Conservation (phyloP, 2,113 vertebrate species). For the Aegithalos caudatus region DNA sequence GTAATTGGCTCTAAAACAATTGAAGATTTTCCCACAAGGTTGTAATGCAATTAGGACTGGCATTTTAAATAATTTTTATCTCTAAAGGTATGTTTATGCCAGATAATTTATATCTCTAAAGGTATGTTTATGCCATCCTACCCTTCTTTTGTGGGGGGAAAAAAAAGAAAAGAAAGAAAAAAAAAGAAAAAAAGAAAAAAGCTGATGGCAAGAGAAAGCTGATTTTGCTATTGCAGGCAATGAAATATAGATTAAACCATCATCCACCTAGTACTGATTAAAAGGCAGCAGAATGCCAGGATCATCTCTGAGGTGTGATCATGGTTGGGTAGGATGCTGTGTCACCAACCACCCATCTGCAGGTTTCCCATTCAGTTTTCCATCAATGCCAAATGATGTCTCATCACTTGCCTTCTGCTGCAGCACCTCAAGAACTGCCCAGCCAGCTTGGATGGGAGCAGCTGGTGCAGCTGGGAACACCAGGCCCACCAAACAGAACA, state of each 20-base stretch:
- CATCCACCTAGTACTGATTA: not conserved
- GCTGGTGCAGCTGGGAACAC: not conserved
- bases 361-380: not conserved
- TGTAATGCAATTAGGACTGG: conserved; percentile 33
- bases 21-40: conserved; percentile 28
- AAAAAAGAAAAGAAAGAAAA: not conserved
- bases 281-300: not conserved
- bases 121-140: not conserved
- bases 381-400: not conserved
- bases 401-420: not conserved
- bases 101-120: conserved; percentile 10
- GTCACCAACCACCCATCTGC: conserved; percentile 25
- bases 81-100: conserved; percentile 17
- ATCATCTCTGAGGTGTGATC: not conserved
- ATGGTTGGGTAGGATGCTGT: not conserved
- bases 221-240: not conserved
- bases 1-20: conserved; percentile 39
- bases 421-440: not conserved
- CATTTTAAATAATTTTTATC: not conserved
- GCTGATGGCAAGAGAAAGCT: not conserved
- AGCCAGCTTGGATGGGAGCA: not conserved
- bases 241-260: not conserved
- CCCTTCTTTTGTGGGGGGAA: not conserved
- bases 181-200: not conserved
- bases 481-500: not conserved